These are phyloP conservation scores for Heterohyrax brucei DNA, from an alignment of 2,797 vertebrate species.

Conservation along the genomic window DNA sequence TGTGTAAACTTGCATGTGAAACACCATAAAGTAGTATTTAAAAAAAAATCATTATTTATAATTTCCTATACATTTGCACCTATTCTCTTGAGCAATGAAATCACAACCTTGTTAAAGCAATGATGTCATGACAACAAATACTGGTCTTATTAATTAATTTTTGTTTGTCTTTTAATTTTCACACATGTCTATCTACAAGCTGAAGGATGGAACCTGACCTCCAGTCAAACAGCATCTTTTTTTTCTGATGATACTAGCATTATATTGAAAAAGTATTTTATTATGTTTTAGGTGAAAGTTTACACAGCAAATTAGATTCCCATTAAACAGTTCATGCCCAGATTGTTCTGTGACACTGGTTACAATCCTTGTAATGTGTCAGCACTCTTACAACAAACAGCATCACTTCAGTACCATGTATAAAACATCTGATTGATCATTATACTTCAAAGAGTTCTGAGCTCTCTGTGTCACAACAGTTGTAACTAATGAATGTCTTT, in stretches of 20 bases:
- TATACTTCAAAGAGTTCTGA: conserved; percentile 76
- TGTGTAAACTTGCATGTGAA: not conserved
- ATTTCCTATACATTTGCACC: conserved; percentile 62
- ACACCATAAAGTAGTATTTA: not conserved
- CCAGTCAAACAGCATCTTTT: conserved; percentile 62
- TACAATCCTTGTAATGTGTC: not conserved
- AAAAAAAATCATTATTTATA: conserved; percentile 51
- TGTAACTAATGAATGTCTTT: conserved; percentile 76
- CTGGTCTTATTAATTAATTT: conserved; percentile 50
- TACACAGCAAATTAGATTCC: not conserved
- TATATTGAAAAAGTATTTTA: not conserved
- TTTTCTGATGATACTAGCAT: not conserved
- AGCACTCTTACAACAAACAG: not conserved
- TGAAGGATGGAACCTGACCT: conserved; percentile 56
- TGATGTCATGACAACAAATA: conserved; percentile 62
- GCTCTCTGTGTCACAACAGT: conserved; percentile 66
- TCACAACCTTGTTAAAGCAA: conserved; percentile 57
- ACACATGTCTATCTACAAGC: conserved; percentile 13
- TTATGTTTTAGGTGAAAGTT: not conserved
- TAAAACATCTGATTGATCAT: conserved; percentile 74
- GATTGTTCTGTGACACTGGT: not conserved
- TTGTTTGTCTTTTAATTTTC: conserved; percentile 69
- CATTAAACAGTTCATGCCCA: not conserved
- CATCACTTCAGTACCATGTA: conserved; percentile 61
- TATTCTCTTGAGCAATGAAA: conserved; percentile 46